Evolutionary conservation across 1,140 invertebrate genomes (phyloP), one percentile per base, ranked within the genome.

Genomic region (Bombus huntii): DNA sequence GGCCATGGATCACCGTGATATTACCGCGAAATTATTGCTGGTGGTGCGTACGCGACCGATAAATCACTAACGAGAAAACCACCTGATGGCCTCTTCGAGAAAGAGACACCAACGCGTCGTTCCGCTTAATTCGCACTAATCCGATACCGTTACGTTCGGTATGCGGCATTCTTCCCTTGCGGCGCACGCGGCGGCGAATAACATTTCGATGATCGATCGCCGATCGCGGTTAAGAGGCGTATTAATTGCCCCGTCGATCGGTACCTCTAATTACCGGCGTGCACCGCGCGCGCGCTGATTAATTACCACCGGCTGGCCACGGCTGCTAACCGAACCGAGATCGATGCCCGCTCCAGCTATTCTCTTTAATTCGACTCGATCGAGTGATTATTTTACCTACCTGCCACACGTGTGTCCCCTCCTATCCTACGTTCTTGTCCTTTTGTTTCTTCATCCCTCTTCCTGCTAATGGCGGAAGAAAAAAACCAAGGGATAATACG

Each of bases 161-260:
- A 77, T 42, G 39, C 37, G 62, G 75, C 53, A 57, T 85, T 85
- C 76, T 86, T 81, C 73, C 34, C 73, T n/a, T 22, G 53, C 59
- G 59, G 65, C 57, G 39, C 57, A 44, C 62, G 72, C 53, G 47
- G 53, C 57, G 59, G 80, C 77, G 77, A 90, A 88, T 90, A 88
- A 88, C 83, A 87, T 88, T 91, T 90, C 87, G 84, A 90, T 90
- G 90, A 91, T 91, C 90, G 89, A 91, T 91, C 89, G 89, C 66
- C 89, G 89, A 90, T 91, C 89, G 89, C 87, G 89, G 89, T 90
- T 91, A 90, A 91, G 89, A 90, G 89, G 87, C 87, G 89, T 91
- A 91, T 91, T 90, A 91, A 91, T 91, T 91, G 89, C 83, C 31
- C 81, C 87, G 76, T 83, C 89, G 89, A 90, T 90, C 88, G 89